phyloP scores from a whole-genome alignment of 2,113 vertebrate species.

The Atherinomorus stipes region DNA sequence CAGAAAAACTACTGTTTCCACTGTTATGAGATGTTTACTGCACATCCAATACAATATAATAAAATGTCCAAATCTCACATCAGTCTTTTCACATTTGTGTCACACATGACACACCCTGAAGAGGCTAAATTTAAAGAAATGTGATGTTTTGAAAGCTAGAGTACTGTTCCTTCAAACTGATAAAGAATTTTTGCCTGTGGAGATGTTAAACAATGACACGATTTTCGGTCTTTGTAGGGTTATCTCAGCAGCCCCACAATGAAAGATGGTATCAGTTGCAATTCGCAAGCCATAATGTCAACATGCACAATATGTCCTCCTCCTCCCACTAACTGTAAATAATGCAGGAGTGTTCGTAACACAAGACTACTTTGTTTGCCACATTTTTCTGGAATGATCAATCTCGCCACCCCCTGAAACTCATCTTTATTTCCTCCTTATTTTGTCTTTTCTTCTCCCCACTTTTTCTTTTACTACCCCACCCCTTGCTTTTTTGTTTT shows the following conservation, averaged over 20 bases:
- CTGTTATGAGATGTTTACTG: too few species aligned
- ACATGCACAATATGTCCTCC: slow-evolving; percentile 16
- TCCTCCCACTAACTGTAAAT: neutral
- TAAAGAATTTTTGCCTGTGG: slow-evolving; percentile 8
- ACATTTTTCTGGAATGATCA: neutral
- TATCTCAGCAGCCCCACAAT: slow-evolving; percentile 48
- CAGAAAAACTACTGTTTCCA: too few species aligned
- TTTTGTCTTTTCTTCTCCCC: slow-evolving; percentile 7
- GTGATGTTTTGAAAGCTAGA: neutral
- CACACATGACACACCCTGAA: neutral
- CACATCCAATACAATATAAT: neutral
- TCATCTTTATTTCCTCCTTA: slow-evolving; percentile 8
- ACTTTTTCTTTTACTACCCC: neutral
- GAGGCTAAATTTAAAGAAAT: neutral
- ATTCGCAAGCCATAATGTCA: slow-evolving; percentile 40
- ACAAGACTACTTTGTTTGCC: slow-evolving; percentile 33
- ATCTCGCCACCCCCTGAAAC: slow-evolving; percentile 25
- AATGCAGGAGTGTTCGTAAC: slow-evolving; percentile 15
- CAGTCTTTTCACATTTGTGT: neutral
- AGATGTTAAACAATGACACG: slow-evolving; percentile 43
- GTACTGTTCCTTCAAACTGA: slow-evolving; percentile 37
- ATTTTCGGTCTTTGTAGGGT: slow-evolving; percentile 22
- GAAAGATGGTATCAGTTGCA: slow-evolving; percentile 59
- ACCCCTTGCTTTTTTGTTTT: slow-evolving; percentile 3
- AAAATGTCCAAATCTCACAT: neutral